These are phyloP conservation scores for Diorhabda elongata DNA, from an alignment of 1,140 invertebrate species.

Conservation along the genomic window DNA sequence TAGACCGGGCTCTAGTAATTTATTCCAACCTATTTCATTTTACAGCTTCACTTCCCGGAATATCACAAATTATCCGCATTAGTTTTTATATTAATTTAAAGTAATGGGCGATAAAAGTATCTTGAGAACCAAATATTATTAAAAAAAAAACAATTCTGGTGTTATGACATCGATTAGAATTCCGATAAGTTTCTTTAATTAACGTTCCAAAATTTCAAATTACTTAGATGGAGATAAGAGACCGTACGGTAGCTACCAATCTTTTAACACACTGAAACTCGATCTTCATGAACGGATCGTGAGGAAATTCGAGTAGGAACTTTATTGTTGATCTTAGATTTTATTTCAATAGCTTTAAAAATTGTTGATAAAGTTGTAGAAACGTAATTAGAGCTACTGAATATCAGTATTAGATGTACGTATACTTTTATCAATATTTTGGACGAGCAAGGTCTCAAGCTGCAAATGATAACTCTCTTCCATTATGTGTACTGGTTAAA, in stretches of 20 bases:
- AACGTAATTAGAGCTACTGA: no score
- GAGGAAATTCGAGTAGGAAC: no score
- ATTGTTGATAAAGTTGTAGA: no score
- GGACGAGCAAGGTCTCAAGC: no score
- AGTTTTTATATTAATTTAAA: slow-evolving; percentile 19
- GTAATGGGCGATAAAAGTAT: slow-evolving; percentile 27
- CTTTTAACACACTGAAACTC: neutral
- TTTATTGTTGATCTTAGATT: no score
- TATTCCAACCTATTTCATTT: neutral
- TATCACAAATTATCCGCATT: slow-evolving; percentile 6
- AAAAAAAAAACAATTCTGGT: slow-evolving; percentile 23
- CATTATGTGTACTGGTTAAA: no score
- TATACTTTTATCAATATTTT: no score
- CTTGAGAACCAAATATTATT: slow-evolving; percentile 24
- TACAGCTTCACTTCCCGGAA: slow-evolving; percentile 9
- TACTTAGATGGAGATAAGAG: slow-evolving; percentile 38
- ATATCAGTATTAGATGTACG: no score
- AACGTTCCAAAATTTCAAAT: slow-evolving; percentile 36
- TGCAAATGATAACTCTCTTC: no score
- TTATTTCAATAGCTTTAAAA: no score
- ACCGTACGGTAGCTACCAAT: slow-evolving; percentile 30
- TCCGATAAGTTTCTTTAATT: slow-evolving; percentile 28
- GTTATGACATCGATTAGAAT: slow-evolving; percentile 29
- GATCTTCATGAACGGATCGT: no score
- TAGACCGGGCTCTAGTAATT: slow-evolving; percentile 1